phyloP scores from a whole-genome alignment of 1,140 invertebrate genomes.

The Scaptomyza montana region DNA sequence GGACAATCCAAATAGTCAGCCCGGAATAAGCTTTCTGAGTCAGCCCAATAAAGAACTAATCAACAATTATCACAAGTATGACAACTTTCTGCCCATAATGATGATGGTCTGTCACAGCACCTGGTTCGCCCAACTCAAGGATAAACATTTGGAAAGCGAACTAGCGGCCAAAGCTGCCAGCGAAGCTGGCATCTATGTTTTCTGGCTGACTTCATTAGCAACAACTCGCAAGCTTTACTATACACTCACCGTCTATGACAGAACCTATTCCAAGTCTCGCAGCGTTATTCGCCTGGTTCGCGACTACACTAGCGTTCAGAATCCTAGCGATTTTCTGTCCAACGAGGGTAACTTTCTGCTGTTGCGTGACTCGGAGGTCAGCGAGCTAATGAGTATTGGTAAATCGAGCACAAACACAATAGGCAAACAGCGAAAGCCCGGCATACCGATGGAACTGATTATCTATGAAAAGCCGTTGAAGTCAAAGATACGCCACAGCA shows the following conservation, averaged over 20 bases:
- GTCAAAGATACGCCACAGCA: background rate
- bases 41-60: conserved; percentile 28
- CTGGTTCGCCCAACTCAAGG: conserved; percentile 30
- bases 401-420: background rate
- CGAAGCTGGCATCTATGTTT: conserved; percentile 24
- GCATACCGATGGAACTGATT: conserved; percentile 37
- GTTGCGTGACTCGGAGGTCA: conserved; percentile 37
- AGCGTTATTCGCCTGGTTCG: conserved; percentile 35
- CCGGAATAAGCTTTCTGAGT: conserved; percentile 2
- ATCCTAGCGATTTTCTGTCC: conserved; percentile 44
- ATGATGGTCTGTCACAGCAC: conserved; percentile 35
- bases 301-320: conserved; percentile 17
- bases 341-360: conserved; percentile 33
- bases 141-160: conserved; percentile 20
- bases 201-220: conserved; percentile 41
- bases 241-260: conserved; percentile 45
- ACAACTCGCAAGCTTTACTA: conserved; percentile 33
- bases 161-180: background rate
- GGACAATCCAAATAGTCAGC: background rate
- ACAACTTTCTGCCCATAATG: conserved; percentile 32
- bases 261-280: conserved; percentile 21
- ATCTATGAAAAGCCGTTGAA: conserved; percentile 17
- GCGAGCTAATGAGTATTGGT: background rate
- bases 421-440: background rate
- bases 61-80: background rate